These are phyloP conservation scores for Aix galericulata DNA, from an alignment of 2,113 vertebrate genomes.

Conservation along the genomic window DNA sequence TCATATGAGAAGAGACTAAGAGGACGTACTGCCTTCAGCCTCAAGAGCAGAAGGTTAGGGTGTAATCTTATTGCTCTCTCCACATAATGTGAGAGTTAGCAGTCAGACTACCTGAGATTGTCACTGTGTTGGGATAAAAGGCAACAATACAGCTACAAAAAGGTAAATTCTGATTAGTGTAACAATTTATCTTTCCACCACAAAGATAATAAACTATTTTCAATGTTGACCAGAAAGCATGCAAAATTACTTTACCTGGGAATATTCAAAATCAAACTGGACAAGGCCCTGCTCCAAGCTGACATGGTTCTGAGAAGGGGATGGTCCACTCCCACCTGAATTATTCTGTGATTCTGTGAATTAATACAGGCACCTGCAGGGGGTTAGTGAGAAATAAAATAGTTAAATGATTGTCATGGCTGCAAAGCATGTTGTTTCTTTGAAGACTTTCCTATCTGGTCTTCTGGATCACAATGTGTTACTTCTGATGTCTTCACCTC, in stretches of 20 bases:
- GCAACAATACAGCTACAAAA: neutral
- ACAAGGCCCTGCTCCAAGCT: neutral
- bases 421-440: neutral
- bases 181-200: neutral
- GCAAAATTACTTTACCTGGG: neutral
- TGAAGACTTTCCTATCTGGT: neutral
- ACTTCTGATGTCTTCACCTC: neutral
- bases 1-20: neutral
- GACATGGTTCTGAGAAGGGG: rapidly evolving
- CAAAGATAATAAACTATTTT: neutral
- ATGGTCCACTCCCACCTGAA: neutral
- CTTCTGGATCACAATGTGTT: neutral
- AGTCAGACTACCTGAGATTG: neutral
- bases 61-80: neutral
- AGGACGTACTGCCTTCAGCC: neutral
- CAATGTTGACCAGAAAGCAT: neutral
- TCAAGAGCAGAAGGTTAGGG: neutral
- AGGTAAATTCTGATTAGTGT: neutral
- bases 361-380: neutral
- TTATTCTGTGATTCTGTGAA: neutral
- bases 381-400: neutral
- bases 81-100: neutral
- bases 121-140: neutral
- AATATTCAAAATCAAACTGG: neutral
- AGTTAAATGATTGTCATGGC: neutral